phyloP scores from a whole-genome alignment of 2,797 vertebrate species.

The Furcifer pardalis region DNA sequence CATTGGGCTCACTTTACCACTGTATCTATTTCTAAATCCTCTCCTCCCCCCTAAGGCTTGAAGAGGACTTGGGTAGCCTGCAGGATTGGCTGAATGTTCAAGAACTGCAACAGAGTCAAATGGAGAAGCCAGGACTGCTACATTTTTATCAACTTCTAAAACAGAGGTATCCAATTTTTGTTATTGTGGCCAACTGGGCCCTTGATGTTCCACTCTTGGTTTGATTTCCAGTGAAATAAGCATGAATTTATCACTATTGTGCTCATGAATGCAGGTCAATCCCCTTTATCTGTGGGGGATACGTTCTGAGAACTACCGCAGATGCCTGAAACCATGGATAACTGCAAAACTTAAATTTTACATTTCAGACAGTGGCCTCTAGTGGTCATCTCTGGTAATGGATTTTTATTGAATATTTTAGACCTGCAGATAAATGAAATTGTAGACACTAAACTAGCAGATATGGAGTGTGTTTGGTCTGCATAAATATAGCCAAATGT shows the following conservation, averaged over 20 bases:
- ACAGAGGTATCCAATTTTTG: conserved; percentile 79
- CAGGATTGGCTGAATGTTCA: conserved; percentile 83
- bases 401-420: too few species aligned
- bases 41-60: conserved; percentile 76
- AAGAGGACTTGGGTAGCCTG: conserved; percentile 77
- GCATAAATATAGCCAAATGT: too few species aligned
- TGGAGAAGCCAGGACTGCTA: conserved; percentile 63
- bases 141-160: conserved; percentile 75
- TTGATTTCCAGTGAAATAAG: conserved; percentile 20
- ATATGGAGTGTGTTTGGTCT: too few species aligned
- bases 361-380: too few species aligned
- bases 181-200: neutral
- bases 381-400: too few species aligned
- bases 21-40: conserved; percentile 2
- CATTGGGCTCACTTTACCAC: conserved; percentile 4
- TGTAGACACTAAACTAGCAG: too few species aligned
- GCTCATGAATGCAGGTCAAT: neutral
- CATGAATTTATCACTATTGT: neutral
- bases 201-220: neutral
- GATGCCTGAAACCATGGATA: too few species aligned
- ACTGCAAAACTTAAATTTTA: too few species aligned
- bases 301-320: too few species aligned
- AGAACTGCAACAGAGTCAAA: conserved; percentile 74
- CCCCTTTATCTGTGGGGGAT: too few species aligned
- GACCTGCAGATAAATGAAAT: too few species aligned